Evolutionary conservation across 2,888 invertebrate genomes (phyloP).

Genomic region (Amblyjoppa proteus): DNA sequence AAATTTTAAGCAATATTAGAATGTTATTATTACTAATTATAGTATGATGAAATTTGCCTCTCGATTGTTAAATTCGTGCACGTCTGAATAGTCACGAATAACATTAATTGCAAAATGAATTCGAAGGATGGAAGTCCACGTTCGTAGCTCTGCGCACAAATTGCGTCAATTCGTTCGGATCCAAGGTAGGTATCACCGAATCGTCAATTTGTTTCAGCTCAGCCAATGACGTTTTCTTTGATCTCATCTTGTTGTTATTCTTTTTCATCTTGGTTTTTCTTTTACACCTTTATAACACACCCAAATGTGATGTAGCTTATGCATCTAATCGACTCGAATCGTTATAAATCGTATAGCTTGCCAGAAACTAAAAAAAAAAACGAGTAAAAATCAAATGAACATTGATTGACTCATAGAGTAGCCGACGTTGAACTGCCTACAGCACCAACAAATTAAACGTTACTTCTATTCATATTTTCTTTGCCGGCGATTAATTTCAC

Average conservation of each 20-base stretch:
- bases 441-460: slow-evolving; percentile 71
- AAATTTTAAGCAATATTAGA: slow-evolving; percentile 58
- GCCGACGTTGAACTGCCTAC: slow-evolving; percentile 70
- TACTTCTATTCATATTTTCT: slow-evolving; percentile 69
- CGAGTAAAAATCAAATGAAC: slow-evolving; percentile 56
- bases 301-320: slow-evolving; percentile 67
- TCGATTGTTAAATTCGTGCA: slow-evolving; percentile 41
- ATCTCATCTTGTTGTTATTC: slow-evolving; percentile 63
- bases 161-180: slow-evolving; percentile 74
- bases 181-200: slow-evolving; percentile 79
- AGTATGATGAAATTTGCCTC: slow-evolving; percentile 54
- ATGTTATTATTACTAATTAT: slow-evolving; percentile 60
- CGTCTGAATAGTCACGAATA: slow-evolving; percentile 54
- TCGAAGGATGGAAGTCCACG: slow-evolving; percentile 66
- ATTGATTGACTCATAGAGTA: slow-evolving; percentile 62
- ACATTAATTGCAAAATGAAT: slow-evolving; percentile 57
- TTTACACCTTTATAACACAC: slow-evolving; percentile 65
- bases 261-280: slow-evolving; percentile 68
- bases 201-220: slow-evolving; percentile 44
- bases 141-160: slow-evolving; percentile 61
- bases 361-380: slow-evolving; percentile 61
- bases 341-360: slow-evolving; percentile 64
- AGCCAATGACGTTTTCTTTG: slow-evolving; percentile 41
- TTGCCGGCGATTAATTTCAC: slow-evolving; percentile 20
- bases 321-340: slow-evolving; percentile 58